Evolutionary conservation across 2,797 vertebrate species (phyloP), one percentile per base, ranked within the genome.

Genomic region (Ibycter americanus): DNA sequence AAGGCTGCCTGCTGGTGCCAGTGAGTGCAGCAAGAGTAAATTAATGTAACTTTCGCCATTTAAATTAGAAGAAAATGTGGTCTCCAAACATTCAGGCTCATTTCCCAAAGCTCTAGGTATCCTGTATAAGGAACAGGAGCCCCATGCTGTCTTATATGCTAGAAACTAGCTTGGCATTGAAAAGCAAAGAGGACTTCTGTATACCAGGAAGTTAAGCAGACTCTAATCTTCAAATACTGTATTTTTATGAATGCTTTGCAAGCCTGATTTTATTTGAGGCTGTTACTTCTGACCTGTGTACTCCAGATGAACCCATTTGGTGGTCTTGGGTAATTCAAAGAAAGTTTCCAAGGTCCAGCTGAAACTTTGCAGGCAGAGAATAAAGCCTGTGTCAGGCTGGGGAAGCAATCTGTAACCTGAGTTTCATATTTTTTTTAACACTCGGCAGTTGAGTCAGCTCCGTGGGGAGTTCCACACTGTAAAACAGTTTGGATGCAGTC

Each of bases 391-490:
- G 52, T 88, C 29, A 49, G 78, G 62, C 92, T 92, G 76, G 81
- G 65, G 72, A 95, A 93, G 70, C 3, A 4, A 79, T 95, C 90
- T 93, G 92, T 82, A 94, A 95, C 49, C 38, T 47, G 70, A 97
- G 63, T 90, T 90, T 87, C 38, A 8, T 42, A 44, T 65, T 93
- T 83, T 93, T 89, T 93, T 93, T 51, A 78, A 70, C 79, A 51
- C 89, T 83, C 26, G 3, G 65, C 73, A 78, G 70, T 26, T 96
- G 92, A 94, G 89, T 94, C 95, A 96, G 96, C 93, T 96, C 94
- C 49, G 25, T 2, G 1, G 90, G 91, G 94, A 91, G 56, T 89
- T 95, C 73, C 61, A 23, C 1, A 4, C 77, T 90, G 85, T 87
- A 87, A 78, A 95, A 90, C 32, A 55, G 52, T 79, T 89, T 83